Evolutionary conservation across 2,113 vertebrate species (phyloP), one percentile per base, ranked within the genome.

Genomic region (Callopanchax toddi): DNA sequence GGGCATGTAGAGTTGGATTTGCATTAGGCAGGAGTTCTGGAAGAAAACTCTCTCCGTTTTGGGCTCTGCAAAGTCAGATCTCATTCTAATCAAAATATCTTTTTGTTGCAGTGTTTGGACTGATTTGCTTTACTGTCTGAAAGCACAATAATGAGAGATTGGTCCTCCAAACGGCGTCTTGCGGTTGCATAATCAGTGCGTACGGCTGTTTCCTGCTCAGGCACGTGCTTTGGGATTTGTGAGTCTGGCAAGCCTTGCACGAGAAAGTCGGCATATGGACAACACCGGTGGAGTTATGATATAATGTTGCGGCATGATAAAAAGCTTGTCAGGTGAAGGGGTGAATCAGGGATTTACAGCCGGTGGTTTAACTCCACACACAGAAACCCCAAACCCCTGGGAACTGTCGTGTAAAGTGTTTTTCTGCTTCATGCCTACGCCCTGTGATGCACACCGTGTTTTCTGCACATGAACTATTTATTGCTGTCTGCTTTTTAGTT

Each of bases 241-340:
- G 3, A 46, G 23, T 56, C 55, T 36, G 32, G 52, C 42, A n/a
- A 54, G 4, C 40, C 36, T 50, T 52, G 51, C 46, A 59, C 12
- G 23, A 34, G 54, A 32, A 36, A 39, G 25, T 51, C 17, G 25
- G 55, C 63, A 78, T 65, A 32, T 59, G 46, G 67, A 52, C 62
- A 56, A n/a, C 40, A 26, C 22, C 60, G 25, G 53, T 17, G 39
- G 52, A 59, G 49, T 63, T 45, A 26, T 18, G 66, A 62, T 63
- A 72, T 43, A 17, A 20, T 62, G 67, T 34, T 52, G 49, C 39
- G 53, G 52, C 49, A 57, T 69, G 56, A 74, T 74, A 71, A 65
- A 75, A 66, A 51, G 52, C 61, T 51, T 78, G 71, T 78, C 48
- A 83, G 64, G 70, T 75, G 51, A 65, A 61, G 45, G 23, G 60